These are phyloP conservation scores for Rhea americana DNA, from an alignment of 2,113 vertebrate species.

Conservation along the genomic window DNA sequence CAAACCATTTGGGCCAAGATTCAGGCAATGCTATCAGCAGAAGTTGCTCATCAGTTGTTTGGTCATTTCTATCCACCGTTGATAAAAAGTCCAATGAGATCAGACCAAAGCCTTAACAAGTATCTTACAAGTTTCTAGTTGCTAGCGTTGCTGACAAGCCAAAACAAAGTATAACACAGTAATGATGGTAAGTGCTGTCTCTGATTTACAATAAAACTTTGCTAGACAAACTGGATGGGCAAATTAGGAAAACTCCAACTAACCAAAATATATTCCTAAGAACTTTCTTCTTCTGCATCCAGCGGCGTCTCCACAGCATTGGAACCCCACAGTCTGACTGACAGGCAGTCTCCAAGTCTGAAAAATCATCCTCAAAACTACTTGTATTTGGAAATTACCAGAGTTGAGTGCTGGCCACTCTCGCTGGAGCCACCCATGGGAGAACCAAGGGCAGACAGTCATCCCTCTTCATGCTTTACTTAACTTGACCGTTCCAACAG, in stretches of 20 bases:
- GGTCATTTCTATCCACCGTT: background rate
- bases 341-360: background rate
- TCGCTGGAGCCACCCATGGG: rapidly evolving
- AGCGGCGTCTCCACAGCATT: background rate
- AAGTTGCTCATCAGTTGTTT: background rate
- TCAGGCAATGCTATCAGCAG: background rate
- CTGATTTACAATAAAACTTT: background rate
- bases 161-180: background rate
- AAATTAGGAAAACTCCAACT: background rate
- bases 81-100: background rate
- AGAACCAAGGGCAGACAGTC: background rate
- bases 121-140: background rate
- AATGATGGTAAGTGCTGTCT: background rate
- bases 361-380: background rate
- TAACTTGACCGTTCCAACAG: background rate
- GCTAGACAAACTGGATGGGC: background rate
- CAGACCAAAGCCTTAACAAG: background rate
- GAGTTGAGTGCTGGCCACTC: background rate
- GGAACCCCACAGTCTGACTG: background rate
- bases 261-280: background rate
- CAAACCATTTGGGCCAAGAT: background rate
- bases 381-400: background rate
- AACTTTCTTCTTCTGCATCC: background rate
- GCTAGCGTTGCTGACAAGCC: background rate
- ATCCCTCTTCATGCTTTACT: background rate